Conservation (phyloP, 2,888 invertebrate species). For the Sphinx pinastri region DNA sequence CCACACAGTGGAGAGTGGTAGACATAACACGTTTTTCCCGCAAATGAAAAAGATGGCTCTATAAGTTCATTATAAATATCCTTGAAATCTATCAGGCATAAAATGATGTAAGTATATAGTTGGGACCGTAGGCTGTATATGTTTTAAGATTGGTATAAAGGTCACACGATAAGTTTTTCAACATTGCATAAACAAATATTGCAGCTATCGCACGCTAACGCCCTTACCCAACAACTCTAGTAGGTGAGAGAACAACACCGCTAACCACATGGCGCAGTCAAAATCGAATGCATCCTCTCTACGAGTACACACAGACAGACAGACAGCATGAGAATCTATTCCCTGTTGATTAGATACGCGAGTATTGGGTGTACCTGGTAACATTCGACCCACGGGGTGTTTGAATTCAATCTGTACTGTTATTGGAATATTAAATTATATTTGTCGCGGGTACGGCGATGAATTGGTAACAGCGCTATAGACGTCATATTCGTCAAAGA, state of each 20-base stretch:
- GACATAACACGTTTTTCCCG: too few species aligned
- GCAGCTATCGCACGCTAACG: too few species aligned
- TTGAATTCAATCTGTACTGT: slow-evolving; percentile 43
- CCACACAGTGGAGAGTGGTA: too few species aligned
- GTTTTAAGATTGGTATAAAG: too few species aligned
- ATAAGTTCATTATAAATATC: too few species aligned
- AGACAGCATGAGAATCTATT: slow-evolving; percentile 26
- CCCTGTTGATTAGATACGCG: slow-evolving; percentile 37
- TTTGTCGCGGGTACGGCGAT: slow-evolving; percentile 12
- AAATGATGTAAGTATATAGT: too few species aligned
- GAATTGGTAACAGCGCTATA: neutral
- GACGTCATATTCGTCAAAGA: neutral
- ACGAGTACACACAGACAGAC: slow-evolving; percentile 28
- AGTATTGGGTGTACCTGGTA: slow-evolving; percentile 33
- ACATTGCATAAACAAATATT: too few species aligned
- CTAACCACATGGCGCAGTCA: slow-evolving; percentile 20
- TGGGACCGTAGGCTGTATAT: too few species aligned
- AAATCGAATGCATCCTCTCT: slow-evolving; percentile 19
- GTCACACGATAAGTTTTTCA: too few species aligned
- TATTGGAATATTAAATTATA: slow-evolving; percentile 49
- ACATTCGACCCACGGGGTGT: slow-evolving; percentile 38
- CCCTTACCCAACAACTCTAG: neutral
- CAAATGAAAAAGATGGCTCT: too few species aligned
- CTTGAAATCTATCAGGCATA: too few species aligned
- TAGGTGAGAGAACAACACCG: neutral